phyloP scores from a whole-genome alignment of 2,113 vertebrate genomes.

The Melierax canorus region DNA sequence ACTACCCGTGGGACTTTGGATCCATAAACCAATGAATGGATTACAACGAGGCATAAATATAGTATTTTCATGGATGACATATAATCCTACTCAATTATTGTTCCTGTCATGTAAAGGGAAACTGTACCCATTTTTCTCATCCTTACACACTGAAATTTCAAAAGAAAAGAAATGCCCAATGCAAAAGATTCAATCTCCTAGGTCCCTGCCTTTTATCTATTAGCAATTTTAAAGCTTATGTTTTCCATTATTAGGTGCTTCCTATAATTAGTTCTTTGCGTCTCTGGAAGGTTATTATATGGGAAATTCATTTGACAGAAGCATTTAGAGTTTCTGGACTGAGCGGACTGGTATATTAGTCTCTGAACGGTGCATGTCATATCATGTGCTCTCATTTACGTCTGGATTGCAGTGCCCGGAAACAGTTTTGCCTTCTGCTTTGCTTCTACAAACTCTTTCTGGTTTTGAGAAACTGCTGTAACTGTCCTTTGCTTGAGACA shows the following conservation, averaged over 20 bases:
- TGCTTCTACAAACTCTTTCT: neutral
- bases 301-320: constrained; percentile 20
- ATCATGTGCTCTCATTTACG: neutral
- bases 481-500: neutral
- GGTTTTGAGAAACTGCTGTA: neutral
- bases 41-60: constrained; percentile 79
- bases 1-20: constrained; percentile 71
- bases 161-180: neutral
- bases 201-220: neutral
- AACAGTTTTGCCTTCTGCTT: constrained; percentile 19
- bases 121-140: constrained; percentile 58
- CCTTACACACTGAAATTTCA: constrained; percentile 21
- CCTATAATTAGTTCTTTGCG: constrained; percentile 2
- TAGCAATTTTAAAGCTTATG: neutral
- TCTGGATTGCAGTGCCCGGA: neutral
- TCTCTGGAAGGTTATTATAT: neutral
- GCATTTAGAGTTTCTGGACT: neutral
- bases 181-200: neutral
- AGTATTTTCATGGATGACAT: constrained; percentile 76
- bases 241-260: constrained; percentile 23
- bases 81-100: constrained; percentile 71
- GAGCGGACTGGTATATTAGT: neutral
- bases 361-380: neutral
- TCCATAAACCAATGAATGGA: constrained; percentile 82
- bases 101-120: constrained; percentile 65